Conservation (phyloP, 2,113 vertebrate genomes). For the Leucoraja erinaceus region DNA sequence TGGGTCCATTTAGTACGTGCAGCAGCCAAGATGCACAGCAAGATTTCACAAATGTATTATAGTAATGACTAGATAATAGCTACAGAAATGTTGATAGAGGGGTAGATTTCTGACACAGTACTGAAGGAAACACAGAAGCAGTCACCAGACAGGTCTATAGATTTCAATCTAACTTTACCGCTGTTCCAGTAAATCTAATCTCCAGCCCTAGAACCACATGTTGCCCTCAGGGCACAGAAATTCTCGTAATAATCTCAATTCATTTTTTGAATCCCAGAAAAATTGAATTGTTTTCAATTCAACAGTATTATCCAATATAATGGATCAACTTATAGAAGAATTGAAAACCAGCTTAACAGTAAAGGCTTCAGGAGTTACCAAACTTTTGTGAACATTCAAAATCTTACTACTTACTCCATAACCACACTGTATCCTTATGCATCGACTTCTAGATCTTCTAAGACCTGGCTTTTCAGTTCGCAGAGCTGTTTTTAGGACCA, state of each 20-base stretch:
- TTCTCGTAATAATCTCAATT: not conserved
- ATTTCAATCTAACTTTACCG: no score
- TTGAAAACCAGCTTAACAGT: not conserved
- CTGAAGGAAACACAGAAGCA: not conserved
- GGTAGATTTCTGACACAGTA: not conserved
- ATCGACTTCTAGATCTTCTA: not conserved
- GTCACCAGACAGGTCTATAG: not conserved
- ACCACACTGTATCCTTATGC: not conserved
- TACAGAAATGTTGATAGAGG: not conserved
- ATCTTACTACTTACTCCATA: not conserved
- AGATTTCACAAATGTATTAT: not conserved
- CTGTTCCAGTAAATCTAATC: not conserved
- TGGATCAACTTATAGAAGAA: not conserved
- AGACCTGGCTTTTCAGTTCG: not conserved
- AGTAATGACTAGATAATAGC: not conserved
- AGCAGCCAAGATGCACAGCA: not conserved
- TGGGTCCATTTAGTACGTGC: not conserved
- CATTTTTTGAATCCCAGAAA: not conserved
- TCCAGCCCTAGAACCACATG: not conserved
- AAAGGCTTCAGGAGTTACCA: not conserved
- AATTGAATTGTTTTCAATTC: not conserved
- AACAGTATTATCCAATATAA: not conserved
- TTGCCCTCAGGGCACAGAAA: not conserved
- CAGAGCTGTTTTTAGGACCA: not conserved
- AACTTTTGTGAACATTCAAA: slow-evolving; percentile 12